Percentiles rank a stretch among this genome's conserved stretches.
Conservation (phyloP, 1,140 invertebrate species). For the Zeugodacus cucurbitae region DNA sequence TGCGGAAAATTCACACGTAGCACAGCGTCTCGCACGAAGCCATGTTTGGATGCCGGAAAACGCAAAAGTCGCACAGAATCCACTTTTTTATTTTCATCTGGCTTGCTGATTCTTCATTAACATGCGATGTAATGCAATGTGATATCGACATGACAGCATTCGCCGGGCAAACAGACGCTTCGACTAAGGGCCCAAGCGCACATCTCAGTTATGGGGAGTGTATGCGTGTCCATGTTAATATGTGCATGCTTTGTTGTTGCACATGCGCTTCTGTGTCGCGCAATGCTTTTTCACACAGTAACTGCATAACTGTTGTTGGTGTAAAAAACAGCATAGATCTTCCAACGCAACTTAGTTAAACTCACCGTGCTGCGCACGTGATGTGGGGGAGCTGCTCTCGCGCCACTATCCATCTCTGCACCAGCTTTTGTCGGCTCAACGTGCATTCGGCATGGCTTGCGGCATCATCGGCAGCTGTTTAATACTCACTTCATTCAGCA, state of each 20-base stretch:
- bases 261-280: neutral
- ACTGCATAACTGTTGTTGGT: neutral
- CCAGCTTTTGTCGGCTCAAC: neutral
- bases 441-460: neutral
- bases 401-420: neutral
- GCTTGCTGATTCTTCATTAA: neutral
- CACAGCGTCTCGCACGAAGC: neutral
- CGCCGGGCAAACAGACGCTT: neutral
- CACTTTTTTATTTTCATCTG: neutral
- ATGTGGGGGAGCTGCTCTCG: neutral
- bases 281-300: neutral
- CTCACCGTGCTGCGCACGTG: neutral
- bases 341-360: neutral
- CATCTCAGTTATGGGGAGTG: no score
- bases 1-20: constrained; percentile 2
- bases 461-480: neutral
- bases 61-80: neutral
- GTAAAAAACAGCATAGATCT: neutral
- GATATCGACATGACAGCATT: constrained; percentile 8
- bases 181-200: neutral
- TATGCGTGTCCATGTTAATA: neutral
- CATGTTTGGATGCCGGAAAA: constrained; percentile 20
- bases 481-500: neutral
- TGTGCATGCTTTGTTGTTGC: neutral
- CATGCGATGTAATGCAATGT: constrained; percentile 15